Evolutionary conservation across 2,888 invertebrate genomes (phyloP), one percentile per base, ranked within the genome.

Genomic region (Elmis aenea): DNA sequence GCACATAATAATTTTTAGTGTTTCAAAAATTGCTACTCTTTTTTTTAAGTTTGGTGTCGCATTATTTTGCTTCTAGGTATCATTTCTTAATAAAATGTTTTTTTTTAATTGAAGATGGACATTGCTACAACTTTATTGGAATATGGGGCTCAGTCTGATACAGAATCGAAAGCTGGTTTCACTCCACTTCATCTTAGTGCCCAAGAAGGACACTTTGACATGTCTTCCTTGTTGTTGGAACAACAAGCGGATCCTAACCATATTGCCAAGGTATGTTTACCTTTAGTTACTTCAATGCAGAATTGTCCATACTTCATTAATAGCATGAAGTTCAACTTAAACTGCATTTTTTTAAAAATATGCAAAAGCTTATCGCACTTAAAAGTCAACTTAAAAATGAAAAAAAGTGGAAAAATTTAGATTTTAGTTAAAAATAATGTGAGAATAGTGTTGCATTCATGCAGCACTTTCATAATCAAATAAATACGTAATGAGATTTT

Each of bases 111-210:
- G 5, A 49, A 85, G 75, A 89, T 95, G 75, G 95, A 96, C 57
- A 93, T 95, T 55, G 95, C 94, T 8, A 90, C 90, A 45, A 87
- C 91, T 21, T 75, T 99, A 34, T 71, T 99, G 49, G 92, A 95
- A 70, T 92, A 90, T 66, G 88, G 90, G 50, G 93, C 94, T 11
- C 85, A 91, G 57, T 84, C 92, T 1, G 84, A 90, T 57, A 89
- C 93, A 2, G 93, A 94, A 66, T 94, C 92, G 1, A 90, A 90
- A 66, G 90, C 94, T 14, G 96, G 96, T 1, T 97, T 96, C 70
- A 90, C 92, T 2, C 92, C 95, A n/a, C 59, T 88, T 24, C 97
- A 99, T 72, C 78, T 99, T 67, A 92, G 94, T 36, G 81, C 94
- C 0, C 88, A 89, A 59, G 96, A 96, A 59, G 95, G 95, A 0